Percentiles rank a stretch among this genome's conserved stretches.
phyloP scores from a whole-genome alignment of 2,113 vertebrate genomes.

The Jaculus jaculus region DNA sequence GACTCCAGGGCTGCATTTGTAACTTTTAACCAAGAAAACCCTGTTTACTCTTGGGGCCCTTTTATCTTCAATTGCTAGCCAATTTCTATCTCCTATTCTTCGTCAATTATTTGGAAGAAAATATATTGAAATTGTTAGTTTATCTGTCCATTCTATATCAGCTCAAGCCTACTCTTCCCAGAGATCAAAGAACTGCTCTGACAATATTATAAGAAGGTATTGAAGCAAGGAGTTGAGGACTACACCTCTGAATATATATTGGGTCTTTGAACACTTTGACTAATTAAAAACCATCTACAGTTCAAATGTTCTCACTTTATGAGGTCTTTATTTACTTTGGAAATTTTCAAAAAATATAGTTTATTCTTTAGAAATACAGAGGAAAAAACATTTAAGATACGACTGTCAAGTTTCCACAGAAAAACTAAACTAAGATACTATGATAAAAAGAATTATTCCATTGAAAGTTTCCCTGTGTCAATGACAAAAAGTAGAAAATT shows the following conservation, averaged over 20 bases:
- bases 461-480: neutral
- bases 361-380: neutral
- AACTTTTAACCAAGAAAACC: too few species aligned
- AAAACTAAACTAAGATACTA: neutral
- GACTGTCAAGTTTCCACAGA: neutral
- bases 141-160: neutral
- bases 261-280: neutral
- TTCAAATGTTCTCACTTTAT: neutral
- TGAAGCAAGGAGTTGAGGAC: neutral
- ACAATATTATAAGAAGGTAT: constrained; percentile 20
- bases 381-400: neutral
- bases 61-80: too few species aligned
- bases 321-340: neutral
- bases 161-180: neutral
- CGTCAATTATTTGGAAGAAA: neutral
- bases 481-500: neutral
- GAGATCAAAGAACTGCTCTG: neutral
- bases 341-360: neutral
- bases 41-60: too few species aligned
- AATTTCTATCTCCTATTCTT: too few species aligned
- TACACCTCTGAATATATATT: neutral
- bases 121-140: neutral
- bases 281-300: neutral
- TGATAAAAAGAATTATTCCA: neutral
- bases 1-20: too few species aligned